phyloP scores from a whole-genome alignment of 2,113 vertebrate species.

The Willisornis vidua region DNA sequence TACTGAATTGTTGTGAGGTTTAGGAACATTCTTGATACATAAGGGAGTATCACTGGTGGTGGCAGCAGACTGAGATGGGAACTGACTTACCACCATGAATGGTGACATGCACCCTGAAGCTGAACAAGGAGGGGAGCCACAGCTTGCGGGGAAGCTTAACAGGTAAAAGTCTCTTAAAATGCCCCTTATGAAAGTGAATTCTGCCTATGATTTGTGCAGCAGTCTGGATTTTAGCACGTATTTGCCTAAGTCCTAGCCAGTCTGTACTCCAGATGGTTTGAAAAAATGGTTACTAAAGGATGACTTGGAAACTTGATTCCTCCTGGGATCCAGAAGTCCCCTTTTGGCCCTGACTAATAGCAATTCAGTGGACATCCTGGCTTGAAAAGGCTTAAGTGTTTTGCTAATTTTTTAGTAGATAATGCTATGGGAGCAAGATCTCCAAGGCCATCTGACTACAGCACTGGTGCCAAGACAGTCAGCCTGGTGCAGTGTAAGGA shows the following conservation, averaged over 20 bases:
- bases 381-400: not conserved
- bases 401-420: not conserved
- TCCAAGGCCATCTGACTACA: not conserved
- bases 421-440: not conserved
- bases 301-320: not conserved
- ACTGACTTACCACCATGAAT: not conserved
- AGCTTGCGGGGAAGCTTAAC: accelerated
- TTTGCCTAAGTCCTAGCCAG: not conserved
- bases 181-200: not conserved
- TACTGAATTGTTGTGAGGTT: not conserved
- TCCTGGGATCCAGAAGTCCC: not conserved
- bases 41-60: not conserved
- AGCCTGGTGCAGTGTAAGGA: not conserved
- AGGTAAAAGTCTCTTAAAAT: not conserved
- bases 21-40: accelerated
- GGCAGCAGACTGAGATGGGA: not conserved
- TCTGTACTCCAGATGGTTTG: not conserved
- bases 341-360: not conserved
- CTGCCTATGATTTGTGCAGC: not conserved
- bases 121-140: not conserved
- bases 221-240: not conserved
- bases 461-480: not conserved
- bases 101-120: accelerated
- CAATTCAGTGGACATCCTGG: not conserved
- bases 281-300: not conserved